Conservation (phyloP, 1,140 invertebrate species). For the Metaphire vulgaris region DNA sequence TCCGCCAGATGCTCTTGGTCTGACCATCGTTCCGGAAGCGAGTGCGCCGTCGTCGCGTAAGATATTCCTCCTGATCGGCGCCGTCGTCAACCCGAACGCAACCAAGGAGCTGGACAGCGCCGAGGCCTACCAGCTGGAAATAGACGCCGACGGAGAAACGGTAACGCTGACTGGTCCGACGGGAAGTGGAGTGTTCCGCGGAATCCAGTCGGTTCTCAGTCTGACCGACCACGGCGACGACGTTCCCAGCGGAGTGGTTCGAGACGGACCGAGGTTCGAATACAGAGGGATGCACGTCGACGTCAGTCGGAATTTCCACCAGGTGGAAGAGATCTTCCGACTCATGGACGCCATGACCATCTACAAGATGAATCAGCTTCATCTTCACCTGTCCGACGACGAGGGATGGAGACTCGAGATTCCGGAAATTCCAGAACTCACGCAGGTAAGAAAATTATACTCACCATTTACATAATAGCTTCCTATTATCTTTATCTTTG, state of each 20-base stretch:
- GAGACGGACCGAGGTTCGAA: slow-evolving; percentile 2
- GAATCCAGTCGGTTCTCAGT: slow-evolving; percentile 35
- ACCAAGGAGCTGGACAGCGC: background rate
- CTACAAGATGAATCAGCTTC: slow-evolving; percentile 47
- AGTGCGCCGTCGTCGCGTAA: background rate
- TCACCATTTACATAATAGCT: too few species aligned
- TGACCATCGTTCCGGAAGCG: background rate
- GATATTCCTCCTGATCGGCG: background rate
- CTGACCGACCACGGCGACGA: slow-evolving; percentile 24
- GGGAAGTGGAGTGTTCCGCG: slow-evolving; percentile 39
- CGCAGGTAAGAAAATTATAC: too few species aligned
- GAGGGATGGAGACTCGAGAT: slow-evolving; percentile 49
- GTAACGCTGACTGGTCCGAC: slow-evolving; percentile 32
- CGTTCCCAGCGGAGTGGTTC: slow-evolving; percentile 19
- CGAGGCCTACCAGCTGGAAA: slow-evolving; percentile 33
- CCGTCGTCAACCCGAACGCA: background rate
- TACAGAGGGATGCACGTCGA: slow-evolving; percentile 24
- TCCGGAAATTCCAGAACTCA: slow-evolving; percentile 41
- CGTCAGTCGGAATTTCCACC: slow-evolving; percentile 17
- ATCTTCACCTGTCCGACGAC: slow-evolving; percentile 48
- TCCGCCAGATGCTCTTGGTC: background rate
- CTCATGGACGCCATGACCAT: slow-evolving; percentile 42
- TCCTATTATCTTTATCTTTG: too few species aligned
- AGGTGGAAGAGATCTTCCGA: slow-evolving; percentile 32
- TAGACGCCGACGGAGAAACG: slow-evolving; percentile 10